Evolutionary conservation across 2,113 vertebrate species (phyloP).

Genomic region (Tyrannus savana): DNA sequence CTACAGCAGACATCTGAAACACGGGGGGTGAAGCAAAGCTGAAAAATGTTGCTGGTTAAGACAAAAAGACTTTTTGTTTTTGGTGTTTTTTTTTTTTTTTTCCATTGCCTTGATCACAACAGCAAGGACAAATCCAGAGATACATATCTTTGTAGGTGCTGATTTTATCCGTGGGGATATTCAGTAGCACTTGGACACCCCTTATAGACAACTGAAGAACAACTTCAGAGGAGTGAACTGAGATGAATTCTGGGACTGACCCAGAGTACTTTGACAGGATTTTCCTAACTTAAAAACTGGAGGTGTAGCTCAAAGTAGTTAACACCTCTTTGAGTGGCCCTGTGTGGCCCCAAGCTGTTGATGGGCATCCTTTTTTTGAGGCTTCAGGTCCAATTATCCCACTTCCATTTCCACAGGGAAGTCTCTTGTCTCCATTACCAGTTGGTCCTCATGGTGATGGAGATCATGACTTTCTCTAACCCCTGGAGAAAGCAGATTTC

Average conservation of each 20-base stretch:
- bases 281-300: neutral
- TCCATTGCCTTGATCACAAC: neutral
- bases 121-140: neutral
- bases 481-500: neutral
- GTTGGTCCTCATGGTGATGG: accelerated
- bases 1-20: neutral
- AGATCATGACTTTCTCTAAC: neutral
- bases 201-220: neutral
- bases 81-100: neutral
- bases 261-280: neutral
- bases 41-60: neutral
- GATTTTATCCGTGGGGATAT: neutral
- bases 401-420: neutral
- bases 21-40: neutral
- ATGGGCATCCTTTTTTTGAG: neutral
- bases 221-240: neutral
- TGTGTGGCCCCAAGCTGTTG: neutral
- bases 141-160: neutral
- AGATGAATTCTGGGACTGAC: neutral
- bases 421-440: neutral
- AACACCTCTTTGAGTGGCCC: neutral
- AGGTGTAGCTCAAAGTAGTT: neutral
- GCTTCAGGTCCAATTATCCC: neutral
- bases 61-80: neutral
- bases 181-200: neutral